Evolutionary conservation across 2,113 vertebrate species (phyloP).

Genomic region (Pungitius pungitius): DNA sequence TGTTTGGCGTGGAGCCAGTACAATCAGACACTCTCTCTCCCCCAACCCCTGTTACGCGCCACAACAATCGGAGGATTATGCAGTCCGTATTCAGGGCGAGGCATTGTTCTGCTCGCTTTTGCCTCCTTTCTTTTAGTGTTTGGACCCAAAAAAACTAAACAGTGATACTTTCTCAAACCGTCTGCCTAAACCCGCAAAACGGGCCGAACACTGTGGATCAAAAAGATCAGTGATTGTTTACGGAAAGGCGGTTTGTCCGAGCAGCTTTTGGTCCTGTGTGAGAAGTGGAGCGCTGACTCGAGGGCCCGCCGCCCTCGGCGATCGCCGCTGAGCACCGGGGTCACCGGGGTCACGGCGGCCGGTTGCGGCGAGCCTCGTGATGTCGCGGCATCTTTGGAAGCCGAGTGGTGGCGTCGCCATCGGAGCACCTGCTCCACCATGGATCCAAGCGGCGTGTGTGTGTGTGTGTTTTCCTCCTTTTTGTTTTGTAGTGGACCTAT

Average conservation of each 20-base stretch:
- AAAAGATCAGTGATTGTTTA: conserved; percentile 6
- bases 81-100: conserved; percentile 8
- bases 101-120: conserved; percentile 1
- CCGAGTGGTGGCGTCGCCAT: conserved; percentile 26
- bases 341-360: conserved; percentile 60
- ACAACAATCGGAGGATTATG: conserved; percentile 34
- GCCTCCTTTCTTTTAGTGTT: not conserved
- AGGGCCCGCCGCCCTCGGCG: not conserved
- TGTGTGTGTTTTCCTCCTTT: not conserved
- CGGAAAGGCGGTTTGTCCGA: conserved; percentile 5
- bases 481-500: too few species aligned
- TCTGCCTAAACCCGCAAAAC: not conserved
- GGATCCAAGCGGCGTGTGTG: not conserved
- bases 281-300: not conserved
- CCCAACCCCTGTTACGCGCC: conserved; percentile 3
- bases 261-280: not conserved
- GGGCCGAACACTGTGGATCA: not conserved
- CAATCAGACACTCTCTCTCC: conserved; percentile 32
- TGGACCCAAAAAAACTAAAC: not conserved
- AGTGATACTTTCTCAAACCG: not conserved
- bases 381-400: conserved; percentile 52
- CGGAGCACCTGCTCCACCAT: conserved; percentile 30
- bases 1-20: conserved; percentile 60
- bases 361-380: conserved; percentile 46
- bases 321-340: conserved; percentile 35